phyloP scores from a whole-genome alignment of 2,113 vertebrate species.

The Brevimyrus niger region DNA sequence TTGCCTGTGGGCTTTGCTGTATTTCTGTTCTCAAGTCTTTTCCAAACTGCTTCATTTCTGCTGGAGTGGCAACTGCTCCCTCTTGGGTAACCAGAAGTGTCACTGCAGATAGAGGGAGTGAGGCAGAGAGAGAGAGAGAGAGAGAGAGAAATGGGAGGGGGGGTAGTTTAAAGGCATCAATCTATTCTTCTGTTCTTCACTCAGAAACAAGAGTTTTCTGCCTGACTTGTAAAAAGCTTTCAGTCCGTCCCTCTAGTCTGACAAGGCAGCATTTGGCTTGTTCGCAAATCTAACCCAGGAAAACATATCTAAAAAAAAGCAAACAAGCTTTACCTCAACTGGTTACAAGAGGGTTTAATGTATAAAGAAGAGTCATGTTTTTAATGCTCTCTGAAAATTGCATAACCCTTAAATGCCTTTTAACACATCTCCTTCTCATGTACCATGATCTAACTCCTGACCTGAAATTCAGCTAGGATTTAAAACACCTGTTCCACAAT shows the following conservation, averaged over 20 bases:
- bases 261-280: neutral
- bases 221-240: neutral
- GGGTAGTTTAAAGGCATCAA: neutral
- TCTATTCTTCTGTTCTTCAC: neutral
- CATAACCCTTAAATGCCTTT: neutral
- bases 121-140: neutral
- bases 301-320: neutral
- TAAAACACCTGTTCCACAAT: neutral
- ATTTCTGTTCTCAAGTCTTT: neutral
- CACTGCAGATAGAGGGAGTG: neutral
- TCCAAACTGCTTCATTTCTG: neutral
- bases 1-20: neutral
- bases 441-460: neutral
- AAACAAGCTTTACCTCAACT: neutral
- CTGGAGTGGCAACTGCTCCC: neutral
- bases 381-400: neutral
- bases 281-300: neutral
- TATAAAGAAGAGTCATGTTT: neutral
- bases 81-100: neutral
- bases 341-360: neutral
- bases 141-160: neutral
- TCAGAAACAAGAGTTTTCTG: neutral
- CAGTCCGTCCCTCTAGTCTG: neutral
- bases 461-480: neutral
- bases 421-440: neutral